These are phyloP conservation scores for Eurypyga helias DNA, from an alignment of 2,113 vertebrate genomes.

Conservation along the genomic window DNA sequence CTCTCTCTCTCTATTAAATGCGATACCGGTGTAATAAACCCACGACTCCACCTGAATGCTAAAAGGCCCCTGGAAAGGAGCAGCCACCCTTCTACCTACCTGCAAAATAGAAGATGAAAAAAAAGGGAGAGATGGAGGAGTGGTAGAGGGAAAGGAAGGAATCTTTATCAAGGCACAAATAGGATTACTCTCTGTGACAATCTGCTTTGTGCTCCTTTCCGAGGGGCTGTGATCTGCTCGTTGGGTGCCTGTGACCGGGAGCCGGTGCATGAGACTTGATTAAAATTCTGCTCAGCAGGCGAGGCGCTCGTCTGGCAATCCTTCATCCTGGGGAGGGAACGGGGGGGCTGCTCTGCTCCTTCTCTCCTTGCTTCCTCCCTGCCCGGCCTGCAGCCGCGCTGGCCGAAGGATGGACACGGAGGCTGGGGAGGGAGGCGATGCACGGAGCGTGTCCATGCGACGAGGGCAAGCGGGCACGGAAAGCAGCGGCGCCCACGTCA, in stretches of 20 bases:
- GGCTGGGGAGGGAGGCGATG: neutral
- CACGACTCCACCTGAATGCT: conserved; percentile 53
- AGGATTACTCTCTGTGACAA: conserved; percentile 53
- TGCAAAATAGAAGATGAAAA: neutral
- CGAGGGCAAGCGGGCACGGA: neutral
- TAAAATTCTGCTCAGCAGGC: conserved; percentile 64
- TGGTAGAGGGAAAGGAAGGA: conserved; percentile 31
- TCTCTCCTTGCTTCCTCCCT: neutral
- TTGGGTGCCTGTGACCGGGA: neutral
- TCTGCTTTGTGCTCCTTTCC: conserved; percentile 49
- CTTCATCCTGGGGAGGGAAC: neutral
- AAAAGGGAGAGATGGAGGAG: neutral
- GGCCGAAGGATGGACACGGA: neutral
- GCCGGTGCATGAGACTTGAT: neutral
- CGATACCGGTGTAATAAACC: conserved; percentile 12
- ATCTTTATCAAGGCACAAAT: conserved; percentile 49
- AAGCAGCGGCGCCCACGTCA: rapidly evolving
- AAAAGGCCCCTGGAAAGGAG: conserved; percentile 34
- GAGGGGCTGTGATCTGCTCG: conserved; percentile 35
- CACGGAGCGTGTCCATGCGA: rapidly evolving
- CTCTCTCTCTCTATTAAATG: conserved; percentile 22
- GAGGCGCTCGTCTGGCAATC: neutral
- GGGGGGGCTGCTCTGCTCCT: neutral
- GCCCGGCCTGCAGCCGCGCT: neutral
- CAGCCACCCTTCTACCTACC: conserved; percentile 42